phyloP scores from a whole-genome alignment of 2,888 invertebrate genomes.

The Pseudococcus longispinus region DNA sequence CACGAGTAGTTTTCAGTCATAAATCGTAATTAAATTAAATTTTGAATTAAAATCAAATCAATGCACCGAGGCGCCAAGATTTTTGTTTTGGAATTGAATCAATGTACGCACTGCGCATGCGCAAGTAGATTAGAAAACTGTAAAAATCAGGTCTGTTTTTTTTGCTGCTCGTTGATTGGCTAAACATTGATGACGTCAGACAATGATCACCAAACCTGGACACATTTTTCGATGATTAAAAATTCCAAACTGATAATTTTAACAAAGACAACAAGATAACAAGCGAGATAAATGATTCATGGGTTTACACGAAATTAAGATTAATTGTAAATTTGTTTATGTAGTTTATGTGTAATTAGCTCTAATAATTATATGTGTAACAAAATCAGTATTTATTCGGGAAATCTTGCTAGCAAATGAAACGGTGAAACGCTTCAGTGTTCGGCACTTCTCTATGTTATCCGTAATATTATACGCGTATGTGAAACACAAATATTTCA shows the following conservation, averaged over 20 bases:
- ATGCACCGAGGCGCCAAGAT: too few relatives aligned
- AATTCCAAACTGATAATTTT: neutral
- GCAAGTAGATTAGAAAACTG: too few relatives aligned
- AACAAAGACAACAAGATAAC: slow-evolving; percentile 17
- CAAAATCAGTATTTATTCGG: neutral
- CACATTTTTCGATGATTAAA: neutral
- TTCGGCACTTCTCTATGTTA: slow-evolving; percentile 42
- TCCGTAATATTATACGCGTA: neutral
- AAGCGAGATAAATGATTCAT: slow-evolving; percentile 15
- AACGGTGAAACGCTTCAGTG: neutral
- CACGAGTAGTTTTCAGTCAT: too few relatives aligned
- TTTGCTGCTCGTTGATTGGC: too few relatives aligned
- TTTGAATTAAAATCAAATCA: too few relatives aligned
- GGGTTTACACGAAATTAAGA: neutral
- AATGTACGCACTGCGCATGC: too few relatives aligned
- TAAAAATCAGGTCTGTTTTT: too few relatives aligned
- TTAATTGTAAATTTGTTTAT: neutral
- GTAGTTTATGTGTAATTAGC: neutral
- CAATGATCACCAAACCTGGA: too few relatives aligned
- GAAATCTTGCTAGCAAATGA: neutral
- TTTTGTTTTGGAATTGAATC: too few relatives aligned
- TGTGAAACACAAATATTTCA: slow-evolving; percentile 26
- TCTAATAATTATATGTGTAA: neutral
- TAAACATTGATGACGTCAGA: too few relatives aligned
- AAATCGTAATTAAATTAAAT: too few relatives aligned